These are phyloP conservation scores for Plagodis pulveraria DNA, from an alignment of 2,888 invertebrate species.

Conservation along the genomic window DNA sequence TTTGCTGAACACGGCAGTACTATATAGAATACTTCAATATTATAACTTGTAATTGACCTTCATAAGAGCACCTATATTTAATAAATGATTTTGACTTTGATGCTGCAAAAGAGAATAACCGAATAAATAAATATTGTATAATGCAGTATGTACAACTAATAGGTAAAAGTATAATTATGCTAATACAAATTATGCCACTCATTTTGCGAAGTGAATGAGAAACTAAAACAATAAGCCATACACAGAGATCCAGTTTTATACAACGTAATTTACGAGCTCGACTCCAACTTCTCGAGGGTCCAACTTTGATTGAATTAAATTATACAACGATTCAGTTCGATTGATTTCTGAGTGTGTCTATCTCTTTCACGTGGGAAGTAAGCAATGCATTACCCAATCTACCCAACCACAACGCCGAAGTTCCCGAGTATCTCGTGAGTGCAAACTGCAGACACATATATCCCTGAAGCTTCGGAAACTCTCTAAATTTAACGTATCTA, in stretches of 20 bases:
- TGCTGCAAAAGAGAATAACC: too few species aligned
- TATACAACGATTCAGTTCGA: constrained; percentile 22
- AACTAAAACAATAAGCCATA: background rate
- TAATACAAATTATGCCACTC: too few species aligned
- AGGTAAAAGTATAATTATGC: too few species aligned
- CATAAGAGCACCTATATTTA: too few species aligned
- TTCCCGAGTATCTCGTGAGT: constrained; percentile 52
- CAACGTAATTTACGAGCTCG: background rate
- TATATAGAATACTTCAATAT: too few species aligned
- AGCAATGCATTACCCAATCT: constrained; percentile 48
- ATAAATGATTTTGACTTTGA: too few species aligned
- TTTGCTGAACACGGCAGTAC: too few species aligned
- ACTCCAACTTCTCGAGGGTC: too few species aligned
- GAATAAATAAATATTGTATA: too few species aligned
- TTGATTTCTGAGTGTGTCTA: constrained; percentile 39
- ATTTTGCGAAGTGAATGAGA: too few species aligned
- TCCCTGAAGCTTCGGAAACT: constrained; percentile 62
- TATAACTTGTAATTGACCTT: too few species aligned
- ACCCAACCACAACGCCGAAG: constrained; percentile 45
- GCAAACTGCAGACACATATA: constrained; percentile 60
- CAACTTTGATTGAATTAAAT: constrained; percentile 15
- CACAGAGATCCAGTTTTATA: background rate
- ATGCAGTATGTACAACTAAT: too few species aligned
- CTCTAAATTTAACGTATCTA: constrained; percentile 62
- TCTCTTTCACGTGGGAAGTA: constrained; percentile 41